Evolutionary conservation across 2,113 vertebrate genomes (phyloP), one percentile per base, ranked within the genome.

Genomic region (Pungitius pungitius): DNA sequence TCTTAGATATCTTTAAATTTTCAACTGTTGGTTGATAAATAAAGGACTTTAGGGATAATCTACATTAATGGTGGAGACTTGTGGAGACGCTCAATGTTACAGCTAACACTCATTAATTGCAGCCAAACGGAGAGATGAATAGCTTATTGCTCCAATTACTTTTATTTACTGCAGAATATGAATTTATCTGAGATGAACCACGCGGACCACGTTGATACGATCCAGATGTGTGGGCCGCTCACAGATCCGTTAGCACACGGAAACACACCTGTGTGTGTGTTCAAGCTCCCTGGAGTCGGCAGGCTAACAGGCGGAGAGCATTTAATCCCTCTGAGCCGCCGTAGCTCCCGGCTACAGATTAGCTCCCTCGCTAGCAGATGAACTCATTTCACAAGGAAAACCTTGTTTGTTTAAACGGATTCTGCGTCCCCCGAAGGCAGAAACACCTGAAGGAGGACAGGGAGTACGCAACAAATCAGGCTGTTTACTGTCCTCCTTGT

Each of bases 281-380:
- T n/a, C n/a, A n/a, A n/a, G n/a, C n/a, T n/a, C n/a, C n/a, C n/a
- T n/a, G n/a, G n/a, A n/a, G n/a, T n/a, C n/a, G 30, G 30, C 30
- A 24, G 27, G 62, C 58, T 64, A 54, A 81, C 59, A 45, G 24
- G 62, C 39, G 65, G 42, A 61, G 0, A 67, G 58, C 55, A 40
- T 43, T 69, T 82, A 77, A 87, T 82, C 73, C 78, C 6, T 64
- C 73, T 75, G 73, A 65, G 51, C 70, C 69, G 18, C 6, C 0
- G 33, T 30, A 54, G 60, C 72, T 63, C 6, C 51, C 37, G 62
- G 77, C 80, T 68, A 27, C 75, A 81, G 78, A 83, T 83, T 70
- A 83, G 81, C 71, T 67, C n/a, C 52, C 49, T 39, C 26, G 64
- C 78, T 77, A 33, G 37, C 47, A 67, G 59, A 57, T 33, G 20